phyloP scores from a whole-genome alignment of 2,797 vertebrate species.

The Sebastes vulpes region DNA sequence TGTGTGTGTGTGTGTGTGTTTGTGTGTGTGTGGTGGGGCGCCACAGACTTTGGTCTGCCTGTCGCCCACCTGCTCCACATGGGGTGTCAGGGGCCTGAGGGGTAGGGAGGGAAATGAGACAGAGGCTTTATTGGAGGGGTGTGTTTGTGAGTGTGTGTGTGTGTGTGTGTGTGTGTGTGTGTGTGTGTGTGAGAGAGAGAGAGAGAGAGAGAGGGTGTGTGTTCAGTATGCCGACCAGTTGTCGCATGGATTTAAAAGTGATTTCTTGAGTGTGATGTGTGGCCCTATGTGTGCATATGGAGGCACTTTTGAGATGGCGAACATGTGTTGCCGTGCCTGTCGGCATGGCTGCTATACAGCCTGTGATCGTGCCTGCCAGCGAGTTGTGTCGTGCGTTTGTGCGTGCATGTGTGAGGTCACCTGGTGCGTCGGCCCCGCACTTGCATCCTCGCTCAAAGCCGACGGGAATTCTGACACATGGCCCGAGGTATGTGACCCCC shows the following conservation, averaged over 20 bases:
- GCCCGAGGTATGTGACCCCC: slow-evolving; percentile 56
- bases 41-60: slow-evolving; percentile 66
- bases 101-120: slow-evolving; percentile 63
- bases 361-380: slow-evolving; percentile 3
- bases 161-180: slow-evolving; percentile 29
- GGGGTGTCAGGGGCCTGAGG: slow-evolving; percentile 50
- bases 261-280: slow-evolving; percentile 38
- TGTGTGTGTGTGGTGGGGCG: slow-evolving; percentile 13
- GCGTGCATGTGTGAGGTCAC: slow-evolving; percentile 39
- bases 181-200: background rate
- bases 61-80: slow-evolving; percentile 78
- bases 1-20: slow-evolving; percentile 12
- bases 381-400: slow-evolving; percentile 15
- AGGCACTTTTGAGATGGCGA: slow-evolving; percentile 20
- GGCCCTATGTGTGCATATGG: slow-evolving; percentile 24
- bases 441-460: slow-evolving; percentile 49
- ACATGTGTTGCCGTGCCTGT: slow-evolving; percentile 44
- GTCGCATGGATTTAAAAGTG: slow-evolving; percentile 53
- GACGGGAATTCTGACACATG: slow-evolving; percentile 69
- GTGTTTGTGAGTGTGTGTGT: slow-evolving; percentile 15
- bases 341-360: slow-evolving; percentile 5
- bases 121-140: slow-evolving; percentile 64
- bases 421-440: slow-evolving; percentile 18
- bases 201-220: slow-evolving; percentile 6
- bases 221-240: slow-evolving; percentile 60